phyloP scores from a whole-genome alignment of 2,888 invertebrate species.

The Apamea crenata region DNA sequence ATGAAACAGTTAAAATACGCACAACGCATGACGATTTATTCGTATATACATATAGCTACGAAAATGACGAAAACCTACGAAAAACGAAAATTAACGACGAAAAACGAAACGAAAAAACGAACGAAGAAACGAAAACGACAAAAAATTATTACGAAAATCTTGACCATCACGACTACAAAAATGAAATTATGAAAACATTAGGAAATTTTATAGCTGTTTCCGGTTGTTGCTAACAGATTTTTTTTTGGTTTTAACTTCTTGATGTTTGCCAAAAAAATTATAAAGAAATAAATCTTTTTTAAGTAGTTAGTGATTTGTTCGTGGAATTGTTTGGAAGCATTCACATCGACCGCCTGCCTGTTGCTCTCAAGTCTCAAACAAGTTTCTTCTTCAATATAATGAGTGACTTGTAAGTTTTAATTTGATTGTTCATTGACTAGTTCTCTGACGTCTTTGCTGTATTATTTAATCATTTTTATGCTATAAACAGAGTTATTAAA shows the following conservation, averaged over 20 bases:
- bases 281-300: background rate
- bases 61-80: too few species aligned
- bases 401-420: slow-evolving; percentile 2
- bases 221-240: background rate
- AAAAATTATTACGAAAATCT: background rate
- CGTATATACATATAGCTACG: too few species aligned
- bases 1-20: background rate
- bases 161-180: background rate
- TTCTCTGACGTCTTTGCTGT: slow-evolving; percentile 26
- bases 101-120: too few species aligned
- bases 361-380: slow-evolving; percentile 4
- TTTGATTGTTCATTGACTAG: slow-evolving; percentile 28
- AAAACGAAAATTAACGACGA: too few species aligned
- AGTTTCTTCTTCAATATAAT: slow-evolving; percentile 20
- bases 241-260: background rate
- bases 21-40: background rate
- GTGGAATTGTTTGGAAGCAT: background rate
- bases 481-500: background rate
- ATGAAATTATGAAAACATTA: slow-evolving; percentile 6
- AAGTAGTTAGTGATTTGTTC: background rate
- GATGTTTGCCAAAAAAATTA: background rate
- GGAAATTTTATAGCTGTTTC: slow-evolving; percentile 2
- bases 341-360: background rate
- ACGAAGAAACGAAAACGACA: too few species aligned
- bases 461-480: background rate